These are phyloP conservation scores for Thinocorus orbignyianus DNA, from an alignment of 2,113 vertebrate species.

Conservation along the genomic window DNA sequence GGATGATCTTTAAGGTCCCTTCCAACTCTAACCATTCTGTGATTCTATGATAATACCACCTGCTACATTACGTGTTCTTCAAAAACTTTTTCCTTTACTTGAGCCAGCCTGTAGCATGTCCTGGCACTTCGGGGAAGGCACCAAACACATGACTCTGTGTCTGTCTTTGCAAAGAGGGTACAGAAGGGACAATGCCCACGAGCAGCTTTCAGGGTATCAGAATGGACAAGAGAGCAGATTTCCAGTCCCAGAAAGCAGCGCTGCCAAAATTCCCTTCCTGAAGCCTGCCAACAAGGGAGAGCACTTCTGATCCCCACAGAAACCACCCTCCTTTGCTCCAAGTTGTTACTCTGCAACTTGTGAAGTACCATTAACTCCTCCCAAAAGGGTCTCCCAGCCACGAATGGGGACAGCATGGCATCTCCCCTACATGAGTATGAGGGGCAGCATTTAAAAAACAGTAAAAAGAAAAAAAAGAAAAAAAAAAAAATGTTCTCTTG, in stretches of 20 bases:
- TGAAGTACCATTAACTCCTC: neutral
- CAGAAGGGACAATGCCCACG: neutral
- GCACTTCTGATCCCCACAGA: neutral
- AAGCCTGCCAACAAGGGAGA: neutral
- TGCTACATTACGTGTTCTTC: neutral
- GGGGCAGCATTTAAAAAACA: neutral
- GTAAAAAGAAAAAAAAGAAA: neutral
- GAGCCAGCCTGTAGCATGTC: neutral
- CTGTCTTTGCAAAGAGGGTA: neutral
- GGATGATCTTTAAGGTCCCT: too few relatives aligned
- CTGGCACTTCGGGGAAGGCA: neutral
- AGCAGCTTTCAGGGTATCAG: neutral
- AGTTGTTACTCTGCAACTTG: neutral
- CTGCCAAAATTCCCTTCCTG: neutral
- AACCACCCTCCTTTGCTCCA: neutral
- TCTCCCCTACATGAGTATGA: neutral
- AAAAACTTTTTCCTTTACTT: neutral
- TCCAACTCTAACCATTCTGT: too few relatives aligned
- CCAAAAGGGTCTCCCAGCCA: rapidly evolving
- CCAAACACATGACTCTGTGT: neutral
- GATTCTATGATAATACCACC: rapidly evolving
- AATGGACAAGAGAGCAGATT: neutral
- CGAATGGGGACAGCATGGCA: neutral
- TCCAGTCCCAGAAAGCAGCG: neutral
- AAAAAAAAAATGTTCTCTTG: neutral